Conservation (phyloP, 2,888 invertebrate genomes). For the Ichneumoninae sp. region DNA sequence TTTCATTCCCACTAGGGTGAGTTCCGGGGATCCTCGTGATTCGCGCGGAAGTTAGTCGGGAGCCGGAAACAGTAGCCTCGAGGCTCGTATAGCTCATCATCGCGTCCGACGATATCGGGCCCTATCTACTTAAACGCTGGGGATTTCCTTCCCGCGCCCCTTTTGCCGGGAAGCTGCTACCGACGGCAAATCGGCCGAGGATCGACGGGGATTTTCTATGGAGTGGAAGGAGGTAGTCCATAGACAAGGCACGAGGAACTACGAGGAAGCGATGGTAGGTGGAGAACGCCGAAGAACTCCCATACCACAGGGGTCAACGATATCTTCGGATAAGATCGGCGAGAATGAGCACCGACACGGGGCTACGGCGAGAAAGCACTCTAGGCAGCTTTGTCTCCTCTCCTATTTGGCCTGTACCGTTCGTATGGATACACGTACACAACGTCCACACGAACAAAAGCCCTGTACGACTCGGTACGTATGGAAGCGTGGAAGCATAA, state of each 20-base stretch:
- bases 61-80: constrained; percentile 26
- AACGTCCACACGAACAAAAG: constrained; percentile 27
- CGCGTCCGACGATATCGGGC: constrained; percentile 32
- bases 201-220: constrained; percentile 57
- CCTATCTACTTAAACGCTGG: constrained; percentile 56
- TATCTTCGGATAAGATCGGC: constrained; percentile 67
- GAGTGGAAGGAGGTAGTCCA: constrained; percentile 43
- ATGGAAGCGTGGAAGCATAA: constrained; percentile 48
- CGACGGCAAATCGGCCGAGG: constrained; percentile 21
- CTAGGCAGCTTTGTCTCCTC: constrained; percentile 59
- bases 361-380: constrained; percentile 60
- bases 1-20: too few relatives aligned
- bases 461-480: constrained; percentile 43
- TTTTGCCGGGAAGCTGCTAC: not conserved
- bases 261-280: constrained; percentile 57
- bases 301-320: constrained; percentile 67
- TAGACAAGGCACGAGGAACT: constrained; percentile 48
- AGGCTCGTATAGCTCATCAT: constrained; percentile 24
- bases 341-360: constrained; percentile 62
- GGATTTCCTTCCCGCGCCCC: constrained; percentile 36
- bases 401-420: constrained; percentile 24
- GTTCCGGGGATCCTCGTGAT: not conserved
- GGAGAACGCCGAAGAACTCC: constrained; percentile 59
- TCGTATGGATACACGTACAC: not conserved
- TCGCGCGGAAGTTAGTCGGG: constrained; percentile 12